Conservation (phyloP, 2,888 invertebrate species). For the Plagodis pulveraria region DNA sequence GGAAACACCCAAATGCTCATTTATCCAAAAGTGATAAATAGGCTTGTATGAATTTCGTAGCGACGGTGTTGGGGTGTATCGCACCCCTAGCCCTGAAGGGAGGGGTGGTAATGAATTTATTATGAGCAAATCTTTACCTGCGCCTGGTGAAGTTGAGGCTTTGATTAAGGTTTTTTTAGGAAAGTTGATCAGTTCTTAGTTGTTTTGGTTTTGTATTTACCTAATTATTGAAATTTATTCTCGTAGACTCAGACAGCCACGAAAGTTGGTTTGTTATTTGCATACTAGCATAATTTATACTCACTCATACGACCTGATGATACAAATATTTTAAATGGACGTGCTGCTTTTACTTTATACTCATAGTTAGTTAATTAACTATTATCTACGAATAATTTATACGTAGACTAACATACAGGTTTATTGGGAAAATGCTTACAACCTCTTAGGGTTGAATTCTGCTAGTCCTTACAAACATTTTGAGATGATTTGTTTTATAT, state of each 20-base stretch:
- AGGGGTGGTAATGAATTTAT: conserved; percentile 37
- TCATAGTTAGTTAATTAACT: no score
- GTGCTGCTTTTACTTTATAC: no score
- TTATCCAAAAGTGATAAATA: conserved; percentile 80
- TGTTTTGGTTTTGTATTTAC: conserved; percentile 6
- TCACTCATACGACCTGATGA: no score
- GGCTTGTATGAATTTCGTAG: conserved; percentile 61
- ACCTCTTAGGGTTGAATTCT: no score
- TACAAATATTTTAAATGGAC: no score
- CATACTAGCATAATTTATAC: no score
- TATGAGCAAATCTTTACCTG: conserved; percentile 41
- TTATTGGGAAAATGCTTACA: no score
- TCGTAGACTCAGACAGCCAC: neutral
- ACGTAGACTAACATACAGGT: no score
- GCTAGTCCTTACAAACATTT: no score
- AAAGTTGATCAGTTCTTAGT: conserved; percentile 2
- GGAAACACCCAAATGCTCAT: conserved; percentile 67
- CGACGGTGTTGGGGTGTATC: conserved; percentile 21
- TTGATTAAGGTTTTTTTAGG: conserved; percentile 15
- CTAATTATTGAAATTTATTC: neutral
- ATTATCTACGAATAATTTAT: no score
- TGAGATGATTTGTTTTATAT: no score
- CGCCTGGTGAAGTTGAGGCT: conserved; percentile 13
- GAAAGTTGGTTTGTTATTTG: no score
- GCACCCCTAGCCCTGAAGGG: conserved; percentile 21